Conservation (phyloP, 1,140 invertebrate genomes). For the Cephus cinctus region DNA sequence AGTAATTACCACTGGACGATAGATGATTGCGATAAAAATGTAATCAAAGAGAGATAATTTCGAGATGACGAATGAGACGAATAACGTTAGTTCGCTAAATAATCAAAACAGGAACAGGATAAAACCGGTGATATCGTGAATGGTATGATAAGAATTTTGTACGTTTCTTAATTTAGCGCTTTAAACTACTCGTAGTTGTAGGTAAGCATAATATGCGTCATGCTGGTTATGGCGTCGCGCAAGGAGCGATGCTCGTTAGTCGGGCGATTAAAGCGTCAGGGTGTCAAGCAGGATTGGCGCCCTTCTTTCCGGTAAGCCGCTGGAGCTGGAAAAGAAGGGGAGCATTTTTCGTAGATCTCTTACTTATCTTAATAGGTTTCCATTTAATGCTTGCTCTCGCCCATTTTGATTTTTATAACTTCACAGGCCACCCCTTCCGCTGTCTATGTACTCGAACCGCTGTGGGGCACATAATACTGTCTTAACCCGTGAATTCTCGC, state of each 20-base stretch:
- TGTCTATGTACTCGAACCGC: constrained; percentile 57
- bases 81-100: too few relatives aligned
- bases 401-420: background rate
- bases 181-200: too few relatives aligned
- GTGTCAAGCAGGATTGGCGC: constrained; percentile 50
- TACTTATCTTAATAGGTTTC: constrained; percentile 9
- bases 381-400: constrained; percentile 14
- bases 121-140: too few relatives aligned
- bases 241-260: constrained; percentile 4
- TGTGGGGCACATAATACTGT: constrained; percentile 35
- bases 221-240: constrained; percentile 20
- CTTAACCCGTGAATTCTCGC: background rate
- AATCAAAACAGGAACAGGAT: too few relatives aligned
- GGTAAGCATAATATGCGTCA: too few relatives aligned
- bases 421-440: constrained; percentile 51
- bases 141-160: too few relatives aligned
- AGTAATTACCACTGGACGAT: too few relatives aligned
- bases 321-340: constrained; percentile 56
- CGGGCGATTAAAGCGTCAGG: constrained; percentile 2
- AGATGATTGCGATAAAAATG: too few relatives aligned
- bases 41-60: too few relatives aligned
- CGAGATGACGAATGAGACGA: too few relatives aligned
- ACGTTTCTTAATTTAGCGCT: too few relatives aligned
- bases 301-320: constrained; percentile 51
- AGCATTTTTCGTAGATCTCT: constrained; percentile 11